phyloP scores from a whole-genome alignment of 1,140 invertebrate genomes.

The Plutomurus gul region DNA sequence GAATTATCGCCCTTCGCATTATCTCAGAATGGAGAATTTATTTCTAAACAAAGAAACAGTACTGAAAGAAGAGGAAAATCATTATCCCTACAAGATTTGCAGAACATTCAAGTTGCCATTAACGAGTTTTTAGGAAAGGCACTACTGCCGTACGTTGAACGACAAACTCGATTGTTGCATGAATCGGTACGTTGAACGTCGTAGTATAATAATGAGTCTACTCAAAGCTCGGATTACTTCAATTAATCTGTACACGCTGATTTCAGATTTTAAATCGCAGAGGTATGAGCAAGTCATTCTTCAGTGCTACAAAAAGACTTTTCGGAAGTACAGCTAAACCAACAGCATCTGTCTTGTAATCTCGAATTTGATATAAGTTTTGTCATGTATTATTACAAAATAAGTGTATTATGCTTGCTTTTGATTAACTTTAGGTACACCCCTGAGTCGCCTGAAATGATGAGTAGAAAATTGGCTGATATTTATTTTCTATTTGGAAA shows the following conservation, averaged over 20 bases:
- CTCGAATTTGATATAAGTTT: background rate
- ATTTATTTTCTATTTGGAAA: slow-evolving; percentile 95
- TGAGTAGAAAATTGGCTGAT: slow-evolving; percentile 89
- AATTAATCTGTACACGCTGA: slow-evolving; percentile 31
- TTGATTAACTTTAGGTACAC: slow-evolving; percentile 70
- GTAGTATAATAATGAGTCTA: background rate
- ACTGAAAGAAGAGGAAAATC: slow-evolving; percentile 56
- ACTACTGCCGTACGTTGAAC: slow-evolving; percentile 86
- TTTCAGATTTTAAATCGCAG: slow-evolving; percentile 74
- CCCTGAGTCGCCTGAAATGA: slow-evolving; percentile 87
- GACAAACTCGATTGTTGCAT: slow-evolving; percentile 78
- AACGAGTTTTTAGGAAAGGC: slow-evolving; percentile 86
- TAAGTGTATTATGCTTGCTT: slow-evolving; percentile 59
- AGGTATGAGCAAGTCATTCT: slow-evolving; percentile 85
- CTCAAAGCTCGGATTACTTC: background rate
- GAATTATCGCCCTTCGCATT: slow-evolving; percentile 33
- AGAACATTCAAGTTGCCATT: slow-evolving; percentile 80
- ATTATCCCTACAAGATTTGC: slow-evolving; percentile 78
- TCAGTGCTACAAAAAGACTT: slow-evolving; percentile 92
- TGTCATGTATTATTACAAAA: slow-evolving; percentile 68
- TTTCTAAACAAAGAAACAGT: background rate
- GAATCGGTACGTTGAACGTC: too few species aligned
- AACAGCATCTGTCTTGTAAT: slow-evolving; percentile 65
- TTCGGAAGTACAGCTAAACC: slow-evolving; percentile 73
- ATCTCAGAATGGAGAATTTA: slow-evolving; percentile 23